These are phyloP conservation scores for Atherinomorus stipes DNA, from an alignment of 2,113 vertebrate species.

Conservation along the genomic window DNA sequence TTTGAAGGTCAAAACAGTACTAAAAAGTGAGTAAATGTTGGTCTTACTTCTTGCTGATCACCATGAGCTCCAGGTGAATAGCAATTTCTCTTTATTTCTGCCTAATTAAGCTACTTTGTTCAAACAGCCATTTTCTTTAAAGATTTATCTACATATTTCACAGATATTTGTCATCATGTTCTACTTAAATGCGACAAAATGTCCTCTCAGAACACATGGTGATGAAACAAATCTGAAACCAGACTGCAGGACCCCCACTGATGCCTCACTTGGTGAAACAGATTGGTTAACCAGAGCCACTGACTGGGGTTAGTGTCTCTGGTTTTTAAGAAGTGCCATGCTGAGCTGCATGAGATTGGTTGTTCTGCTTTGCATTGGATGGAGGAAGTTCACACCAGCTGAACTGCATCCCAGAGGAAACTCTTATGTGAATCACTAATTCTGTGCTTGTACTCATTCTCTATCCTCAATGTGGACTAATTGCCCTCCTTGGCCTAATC, in stretches of 20 bases:
- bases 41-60: not conserved
- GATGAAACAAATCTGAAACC: conserved; percentile 18
- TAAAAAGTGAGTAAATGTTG: not conserved
- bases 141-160: too few relatives aligned
- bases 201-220: not conserved
- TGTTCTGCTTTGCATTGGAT: conserved; percentile 13
- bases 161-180: not conserved
- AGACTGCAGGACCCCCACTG: not conserved
- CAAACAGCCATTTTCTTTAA: too few relatives aligned
- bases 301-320: not conserved
- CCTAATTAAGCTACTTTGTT: too few relatives aligned
- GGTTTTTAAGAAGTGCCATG: conserved; percentile 18
- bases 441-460: conserved; percentile 41
- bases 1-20: not conserved
- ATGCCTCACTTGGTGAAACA: conserved; percentile 34
- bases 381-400: conserved; percentile 41
- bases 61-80: too few relatives aligned
- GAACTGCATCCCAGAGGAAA: conserved; percentile 50
- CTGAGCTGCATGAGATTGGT: conserved; percentile 37
- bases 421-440: conserved; percentile 61
- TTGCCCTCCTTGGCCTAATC: conserved; percentile 75
- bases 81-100: too few relatives aligned
- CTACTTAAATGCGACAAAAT: conserved; percentile 1
- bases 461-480: conserved; percentile 71
- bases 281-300: not conserved